Percentiles rank a stretch among this genome's conserved stretches.
phyloP scores from a whole-genome alignment of 2,888 invertebrate genomes.

The Pilophorus perplexus region DNA sequence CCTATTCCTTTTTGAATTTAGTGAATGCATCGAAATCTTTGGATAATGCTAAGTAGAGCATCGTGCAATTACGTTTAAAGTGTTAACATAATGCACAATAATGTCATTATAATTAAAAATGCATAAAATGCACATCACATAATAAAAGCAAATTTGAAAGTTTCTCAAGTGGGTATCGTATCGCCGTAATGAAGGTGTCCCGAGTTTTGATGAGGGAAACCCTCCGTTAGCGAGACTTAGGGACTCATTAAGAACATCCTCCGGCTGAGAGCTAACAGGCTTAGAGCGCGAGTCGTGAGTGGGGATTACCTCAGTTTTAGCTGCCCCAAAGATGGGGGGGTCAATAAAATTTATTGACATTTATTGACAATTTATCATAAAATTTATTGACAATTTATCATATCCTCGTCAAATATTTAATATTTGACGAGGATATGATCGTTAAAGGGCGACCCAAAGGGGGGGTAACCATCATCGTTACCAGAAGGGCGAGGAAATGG shows the following conservation, averaged over 20 bases:
- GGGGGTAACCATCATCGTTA: constrained; percentile 15
- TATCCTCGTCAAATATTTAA: constrained; percentile 39
- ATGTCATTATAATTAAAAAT: too few species aligned
- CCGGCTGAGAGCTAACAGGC: constrained; percentile 1
- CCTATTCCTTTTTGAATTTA: constrained; percentile 30
- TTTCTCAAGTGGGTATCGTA: too few species aligned
- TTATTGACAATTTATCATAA: too few species aligned
- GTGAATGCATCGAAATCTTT: constrained; percentile 26
- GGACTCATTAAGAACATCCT: constrained; percentile 19
- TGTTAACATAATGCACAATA: too few species aligned
- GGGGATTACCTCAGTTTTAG: constrained; percentile 35
- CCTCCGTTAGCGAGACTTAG: constrained; percentile 1
- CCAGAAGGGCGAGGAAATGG: neutral
- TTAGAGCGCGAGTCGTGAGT: neutral
- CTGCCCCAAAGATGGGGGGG: constrained; percentile 26
- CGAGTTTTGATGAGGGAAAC: constrained; percentile 7
- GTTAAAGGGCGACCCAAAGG: constrained; percentile 8
- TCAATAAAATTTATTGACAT: too few species aligned
- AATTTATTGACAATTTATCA: too few species aligned
- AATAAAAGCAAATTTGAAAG: too few species aligned
- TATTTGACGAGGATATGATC: constrained; percentile 40
- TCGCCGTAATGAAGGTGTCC: too few species aligned
- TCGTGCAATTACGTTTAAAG: too few species aligned
- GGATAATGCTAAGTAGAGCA: too few species aligned
- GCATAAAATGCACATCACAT: too few species aligned